Evolutionary conservation across 2,888 invertebrate genomes (phyloP).

Genomic region (Antheraea yamamai): DNA sequence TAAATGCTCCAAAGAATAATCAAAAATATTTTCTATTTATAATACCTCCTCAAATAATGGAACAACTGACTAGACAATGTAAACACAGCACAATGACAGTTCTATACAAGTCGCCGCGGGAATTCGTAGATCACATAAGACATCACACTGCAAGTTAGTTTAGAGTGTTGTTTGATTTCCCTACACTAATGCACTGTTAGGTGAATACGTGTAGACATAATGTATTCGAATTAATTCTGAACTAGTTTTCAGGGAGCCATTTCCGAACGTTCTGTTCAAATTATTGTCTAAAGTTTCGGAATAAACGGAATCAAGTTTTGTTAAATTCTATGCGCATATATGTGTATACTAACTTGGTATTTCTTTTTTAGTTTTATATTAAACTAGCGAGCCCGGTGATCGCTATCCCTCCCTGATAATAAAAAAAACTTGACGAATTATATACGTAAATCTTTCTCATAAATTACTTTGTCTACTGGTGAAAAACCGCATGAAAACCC

Average conservation of each 20-base stretch:
- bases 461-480: no score
- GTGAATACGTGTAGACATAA: conserved; percentile 17
- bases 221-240: neutral
- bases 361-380: no score
- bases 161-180: conserved; percentile 56
- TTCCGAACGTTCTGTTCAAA: neutral
- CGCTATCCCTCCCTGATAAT: no score
- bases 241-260: neutral
- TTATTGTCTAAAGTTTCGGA: neutral
- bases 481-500: no score
- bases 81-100: conserved; percentile 43
- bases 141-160: conserved; percentile 49
- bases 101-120: conserved; percentile 54
- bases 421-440: no score
- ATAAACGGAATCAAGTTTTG: neutral
- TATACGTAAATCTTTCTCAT: no score
- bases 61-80: neutral
- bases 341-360: neutral
- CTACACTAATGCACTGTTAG: conserved; percentile 43
- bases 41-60: neutral
- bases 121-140: conserved; percentile 39
- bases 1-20: no score
- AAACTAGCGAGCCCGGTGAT: no score
- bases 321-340: neutral
- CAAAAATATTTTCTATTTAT: neutral